A percentile compares a stretch with the other conserved stretches of the same genome.
Conservation (phyloP, 2,888 invertebrate species). For the Xestobium rufovillosum region DNA sequence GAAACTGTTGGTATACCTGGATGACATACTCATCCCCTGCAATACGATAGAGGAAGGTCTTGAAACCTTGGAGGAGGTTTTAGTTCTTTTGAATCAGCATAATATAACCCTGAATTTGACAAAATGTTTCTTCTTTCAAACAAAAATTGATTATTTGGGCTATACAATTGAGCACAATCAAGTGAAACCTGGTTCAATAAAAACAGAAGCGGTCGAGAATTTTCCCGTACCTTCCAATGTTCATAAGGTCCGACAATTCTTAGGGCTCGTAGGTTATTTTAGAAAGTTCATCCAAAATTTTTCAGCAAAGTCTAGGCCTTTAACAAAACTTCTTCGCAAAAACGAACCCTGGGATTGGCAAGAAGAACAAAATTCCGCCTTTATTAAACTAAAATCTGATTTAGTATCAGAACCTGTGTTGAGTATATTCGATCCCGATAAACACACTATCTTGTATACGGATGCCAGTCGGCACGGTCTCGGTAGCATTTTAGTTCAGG, state of each 20-base stretch:
- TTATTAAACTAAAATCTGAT: background rate
- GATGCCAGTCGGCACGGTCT: conserved; percentile 16
- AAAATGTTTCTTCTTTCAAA: conserved; percentile 4
- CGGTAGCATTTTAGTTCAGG: conserved; percentile 5
- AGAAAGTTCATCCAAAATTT: conserved; percentile 5
- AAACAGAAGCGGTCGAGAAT: too few species aligned
- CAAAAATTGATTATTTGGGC: conserved; percentile 3
- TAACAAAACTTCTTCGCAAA: too few species aligned
- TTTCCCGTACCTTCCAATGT: conserved; percentile 1
- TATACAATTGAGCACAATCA: conserved; percentile 1
- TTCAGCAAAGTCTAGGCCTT: too few species aligned
- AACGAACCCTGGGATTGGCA: background rate
- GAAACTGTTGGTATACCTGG: conserved; percentile 5
- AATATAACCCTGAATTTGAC: too few species aligned
- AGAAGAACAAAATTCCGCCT: background rate
- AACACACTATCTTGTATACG: conserved; percentile 13
- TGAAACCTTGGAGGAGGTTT: background rate
- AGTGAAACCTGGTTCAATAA: background rate
- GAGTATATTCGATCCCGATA: conserved; percentile 9
- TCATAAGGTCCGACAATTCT: conserved; percentile 3
- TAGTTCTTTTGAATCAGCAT: too few species aligned
- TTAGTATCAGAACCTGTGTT: conserved; percentile 9
- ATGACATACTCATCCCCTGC: conserved; percentile 2
- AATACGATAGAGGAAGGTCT: conserved; percentile 2
- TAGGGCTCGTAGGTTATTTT: conserved; percentile 4